Evolutionary conservation across 2,888 invertebrate species (phyloP), one percentile per base, ranked within the genome.

Genomic region (Dicranocentrus wangi): DNA sequence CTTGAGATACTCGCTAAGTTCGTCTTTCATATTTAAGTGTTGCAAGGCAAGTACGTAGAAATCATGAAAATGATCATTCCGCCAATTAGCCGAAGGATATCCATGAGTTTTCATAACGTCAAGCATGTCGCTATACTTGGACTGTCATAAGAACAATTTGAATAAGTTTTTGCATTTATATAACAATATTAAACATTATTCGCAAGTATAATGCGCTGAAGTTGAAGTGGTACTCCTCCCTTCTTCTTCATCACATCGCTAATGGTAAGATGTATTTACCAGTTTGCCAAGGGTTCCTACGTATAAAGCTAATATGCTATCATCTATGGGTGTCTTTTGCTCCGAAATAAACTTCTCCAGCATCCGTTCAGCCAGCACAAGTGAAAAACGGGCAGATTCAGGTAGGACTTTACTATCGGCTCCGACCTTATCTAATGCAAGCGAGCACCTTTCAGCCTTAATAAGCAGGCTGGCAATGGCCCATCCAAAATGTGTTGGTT

Each of bases 401-500:
- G n/a, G n/a, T n/a, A n/a, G n/a, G n/a, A n/a, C n/a, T n/a, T n/a
- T n/a, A 51, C 51, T 8, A 51, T 51, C n/a, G 7, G 51, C 51
- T 39, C 61, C 28, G 3, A 2, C 10, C 19, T 68, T 17, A 1
- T 77, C 65, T 13, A 17, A 3, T 3, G 65, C 42, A 5, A 87
- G 86, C 5, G 70, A 21, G 10, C 63, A 65, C 51, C 32, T 61
- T 58, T 83, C 73, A 15, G 70, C 72, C 51, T 85, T 85, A 0
- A 78, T 61, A 23, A 98, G 93, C 86, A 97, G 93, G 88, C 98
- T 98, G 95, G 98, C 98, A 10, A 99, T 94, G 21, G 96, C 95
- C 99, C 99, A 99, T 89, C 97, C 98, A 88, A 97, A 98, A 88
- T 99, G 99, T 0, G 97, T 97, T 89, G 96, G 96, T 89, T 98